Conservation (phyloP, 2,888 invertebrate species). For the Lysandra coridon region DNA sequence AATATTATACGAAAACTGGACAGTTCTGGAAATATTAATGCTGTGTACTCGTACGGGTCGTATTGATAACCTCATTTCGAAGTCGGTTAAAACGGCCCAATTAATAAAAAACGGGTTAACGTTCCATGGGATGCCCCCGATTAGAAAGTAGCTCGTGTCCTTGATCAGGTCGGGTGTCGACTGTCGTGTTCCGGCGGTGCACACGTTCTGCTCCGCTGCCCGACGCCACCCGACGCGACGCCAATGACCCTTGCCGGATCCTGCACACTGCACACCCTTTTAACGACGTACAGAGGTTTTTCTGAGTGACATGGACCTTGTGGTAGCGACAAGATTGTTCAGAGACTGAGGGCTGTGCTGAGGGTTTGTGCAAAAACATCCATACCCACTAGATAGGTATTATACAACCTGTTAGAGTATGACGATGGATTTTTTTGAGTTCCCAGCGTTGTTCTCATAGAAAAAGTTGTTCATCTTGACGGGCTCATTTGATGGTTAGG, state of each 20-base stretch:
- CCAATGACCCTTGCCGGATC: constrained; percentile 51
- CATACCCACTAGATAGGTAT: too few relatives aligned
- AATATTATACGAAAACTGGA: too few relatives aligned
- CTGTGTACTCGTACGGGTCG: too few relatives aligned
- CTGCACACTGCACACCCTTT: constrained; percentile 29
- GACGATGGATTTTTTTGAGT: too few relatives aligned
- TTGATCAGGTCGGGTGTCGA: constrained; percentile 23
- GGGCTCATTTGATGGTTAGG: too few relatives aligned
- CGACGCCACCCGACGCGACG: constrained; percentile 41
- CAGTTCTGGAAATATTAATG: too few relatives aligned
- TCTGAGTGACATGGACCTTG: not conserved
- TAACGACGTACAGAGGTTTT: not conserved
- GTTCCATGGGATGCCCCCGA: constrained; percentile 1
- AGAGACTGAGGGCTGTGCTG: not conserved
- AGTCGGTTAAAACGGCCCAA: not conserved
- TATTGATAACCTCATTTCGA: too few relatives aligned
- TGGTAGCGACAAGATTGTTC: not conserved
- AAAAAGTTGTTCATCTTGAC: too few relatives aligned
- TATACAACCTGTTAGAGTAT: too few relatives aligned
- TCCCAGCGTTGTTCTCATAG: too few relatives aligned
- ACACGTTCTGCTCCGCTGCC: constrained; percentile 51
- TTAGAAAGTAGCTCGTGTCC: constrained; percentile 33
- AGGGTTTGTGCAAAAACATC: too few relatives aligned
- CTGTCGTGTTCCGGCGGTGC: constrained; percentile 24
- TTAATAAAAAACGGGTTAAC: not conserved